Conservation (phyloP, 2,113 vertebrate genomes). For the Aegithalos caudatus region DNA sequence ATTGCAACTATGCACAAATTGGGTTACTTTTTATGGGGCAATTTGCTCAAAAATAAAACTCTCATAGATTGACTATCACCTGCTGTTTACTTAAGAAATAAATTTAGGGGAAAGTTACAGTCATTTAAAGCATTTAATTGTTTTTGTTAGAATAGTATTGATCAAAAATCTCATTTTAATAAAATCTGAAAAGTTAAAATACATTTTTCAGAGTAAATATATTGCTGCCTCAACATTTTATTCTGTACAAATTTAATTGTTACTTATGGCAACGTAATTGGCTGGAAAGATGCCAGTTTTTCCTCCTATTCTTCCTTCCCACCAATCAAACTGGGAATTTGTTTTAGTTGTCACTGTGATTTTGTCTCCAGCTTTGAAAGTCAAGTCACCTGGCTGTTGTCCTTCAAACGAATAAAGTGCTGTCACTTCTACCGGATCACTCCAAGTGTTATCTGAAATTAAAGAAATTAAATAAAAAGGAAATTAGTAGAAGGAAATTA, state of each 20-base stretch:
- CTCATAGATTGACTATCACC: neutral
- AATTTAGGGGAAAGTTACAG: neutral
- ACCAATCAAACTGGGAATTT: conserved; percentile 93
- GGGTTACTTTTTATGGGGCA: neutral
- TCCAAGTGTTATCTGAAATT: conserved; percentile 48
- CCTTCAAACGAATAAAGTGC: conserved; percentile 84
- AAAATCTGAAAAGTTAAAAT: conserved; percentile 9
- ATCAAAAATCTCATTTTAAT: neutral
- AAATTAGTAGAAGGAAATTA: neutral
- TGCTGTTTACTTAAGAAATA: neutral
- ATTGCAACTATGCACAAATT: neutral
- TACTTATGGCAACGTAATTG: conserved; percentile 85
- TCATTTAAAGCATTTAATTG: neutral
- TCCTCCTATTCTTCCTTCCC: conserved; percentile 86
- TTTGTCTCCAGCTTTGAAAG: conserved; percentile 84
- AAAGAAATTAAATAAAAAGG: neutral
- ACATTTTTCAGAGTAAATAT: neutral
- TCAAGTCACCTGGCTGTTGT: conserved; percentile 89
- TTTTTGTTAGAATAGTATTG: neutral
- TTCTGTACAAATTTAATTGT: neutral
- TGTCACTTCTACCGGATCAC: conserved; percentile 70
- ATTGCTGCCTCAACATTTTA: neutral
- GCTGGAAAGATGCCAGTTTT: conserved; percentile 94
- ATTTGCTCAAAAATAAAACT: neutral
- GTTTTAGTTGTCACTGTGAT: conserved; percentile 88